Evolutionary conservation across 2,797 vertebrate genomes (phyloP), one percentile per base, ranked within the genome.

Genomic region (Myoxocephalus aenaeus): DNA sequence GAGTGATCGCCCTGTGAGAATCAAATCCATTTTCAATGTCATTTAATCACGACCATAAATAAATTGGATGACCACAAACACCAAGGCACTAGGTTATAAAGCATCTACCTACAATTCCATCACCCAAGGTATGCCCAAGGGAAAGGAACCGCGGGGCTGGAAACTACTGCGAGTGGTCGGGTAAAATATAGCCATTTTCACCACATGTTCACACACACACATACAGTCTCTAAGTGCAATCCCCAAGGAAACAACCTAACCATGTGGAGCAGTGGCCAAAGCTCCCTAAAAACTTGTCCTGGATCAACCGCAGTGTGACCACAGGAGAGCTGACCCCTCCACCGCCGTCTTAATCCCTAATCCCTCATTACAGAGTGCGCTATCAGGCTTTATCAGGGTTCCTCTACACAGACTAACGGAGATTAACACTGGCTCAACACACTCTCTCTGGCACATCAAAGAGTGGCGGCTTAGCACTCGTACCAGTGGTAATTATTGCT

Each of bases 391-490:
- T 90, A 92, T 91, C 91, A 5, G 72, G 83, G 80, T 70, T 89
- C 86, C 82, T 86, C 89, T 75, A 86, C 84, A 86, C 84, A 87
- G 84, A 86, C 91, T 82, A 87, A 85, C 77, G 87, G 83, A 92
- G 93, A 93, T 93, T 92, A 94, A 92, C 90, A 89, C 85, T 74
- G 87, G 88, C 90, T 93, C 90, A 90, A 89, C 87, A 75, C 77
- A 80, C 83, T 86, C 88, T 86, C 89, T 68, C 88, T 46, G 84
- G 77, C 79, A 91, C 92, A 93, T 93, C 90, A 93, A 92, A 93
- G 91, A 88, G 74, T 12, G 59, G 69, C 70, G 46, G 85, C 85
- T 92, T 90, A 91, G 86, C 73, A 40, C 79, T 82, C 27, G 17
- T 68, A 80, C 86, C 38, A 59, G 74, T 86, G 80, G 86, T 94